These are phyloP conservation scores for Mus caroli DNA, from an alignment of 2,797 vertebrate genomes.

Conservation along the genomic window DNA sequence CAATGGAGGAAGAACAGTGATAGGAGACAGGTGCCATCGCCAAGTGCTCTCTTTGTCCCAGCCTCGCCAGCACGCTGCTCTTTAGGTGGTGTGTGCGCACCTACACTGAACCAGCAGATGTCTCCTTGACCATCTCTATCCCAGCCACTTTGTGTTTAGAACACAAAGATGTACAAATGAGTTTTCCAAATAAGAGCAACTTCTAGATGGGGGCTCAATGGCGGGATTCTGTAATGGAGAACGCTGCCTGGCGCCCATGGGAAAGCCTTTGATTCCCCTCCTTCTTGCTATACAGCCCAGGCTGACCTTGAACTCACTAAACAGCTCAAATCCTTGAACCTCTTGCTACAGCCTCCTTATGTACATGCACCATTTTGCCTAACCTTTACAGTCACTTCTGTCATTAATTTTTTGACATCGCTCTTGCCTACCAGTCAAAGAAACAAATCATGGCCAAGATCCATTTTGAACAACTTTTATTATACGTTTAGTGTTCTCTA, in stretches of 20 bases:
- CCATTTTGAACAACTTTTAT: slow-evolving; percentile 89
- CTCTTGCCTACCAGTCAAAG: background rate
- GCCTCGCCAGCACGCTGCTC: rapidly evolving
- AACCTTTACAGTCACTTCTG: background rate
- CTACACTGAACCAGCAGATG: rapidly evolving
- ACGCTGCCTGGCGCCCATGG: background rate
- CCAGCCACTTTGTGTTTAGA: background rate
- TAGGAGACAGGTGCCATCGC: rapidly evolving
- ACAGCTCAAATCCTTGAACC: background rate
- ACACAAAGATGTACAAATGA: background rate
- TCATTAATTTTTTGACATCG: background rate
- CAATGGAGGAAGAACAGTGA: rapidly evolving
- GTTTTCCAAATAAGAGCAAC: background rate
- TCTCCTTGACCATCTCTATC: background rate
- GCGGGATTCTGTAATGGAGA: background rate
- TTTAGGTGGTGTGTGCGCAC: rapidly evolving
- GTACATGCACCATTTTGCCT: background rate
- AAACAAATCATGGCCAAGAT: background rate
- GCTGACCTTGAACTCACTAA: background rate
- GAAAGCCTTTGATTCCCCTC: background rate
- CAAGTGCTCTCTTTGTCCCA: background rate
- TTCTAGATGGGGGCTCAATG: background rate
- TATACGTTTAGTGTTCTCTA: slow-evolving; percentile 91
- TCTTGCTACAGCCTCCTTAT: background rate
- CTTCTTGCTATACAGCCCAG: background rate